phyloP scores from a whole-genome alignment of 2,113 vertebrate genomes.

The Monopterus albus region DNA sequence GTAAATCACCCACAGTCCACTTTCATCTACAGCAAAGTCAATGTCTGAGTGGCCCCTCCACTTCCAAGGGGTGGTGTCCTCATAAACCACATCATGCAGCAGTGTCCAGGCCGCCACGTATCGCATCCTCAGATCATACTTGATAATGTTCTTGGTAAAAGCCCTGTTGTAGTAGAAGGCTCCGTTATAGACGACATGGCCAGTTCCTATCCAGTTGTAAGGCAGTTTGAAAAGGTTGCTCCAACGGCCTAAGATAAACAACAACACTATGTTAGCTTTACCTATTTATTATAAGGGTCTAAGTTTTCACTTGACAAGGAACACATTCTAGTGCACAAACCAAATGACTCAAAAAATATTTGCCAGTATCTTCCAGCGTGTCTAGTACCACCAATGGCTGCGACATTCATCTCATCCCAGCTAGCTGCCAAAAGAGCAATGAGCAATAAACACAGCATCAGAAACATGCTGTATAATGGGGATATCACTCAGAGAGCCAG shows the following conservation, averaged over 20 bases:
- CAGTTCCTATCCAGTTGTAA: constrained; percentile 98
- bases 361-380: no score
- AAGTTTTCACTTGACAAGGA: not conserved
- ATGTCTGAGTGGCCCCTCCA: constrained; percentile 98
- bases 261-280: not conserved
- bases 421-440: no score
- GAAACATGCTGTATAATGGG: no score
- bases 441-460: no score
- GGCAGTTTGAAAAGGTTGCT: constrained; percentile 98
- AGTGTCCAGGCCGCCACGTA: constrained; percentile 93
- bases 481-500: no score
- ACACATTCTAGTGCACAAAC: constrained; percentile 2
- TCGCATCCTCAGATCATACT: constrained; percentile 92
- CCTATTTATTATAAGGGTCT: not conserved
- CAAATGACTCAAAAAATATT: not conserved
- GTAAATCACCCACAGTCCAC: constrained; percentile 98
- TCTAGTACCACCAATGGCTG: no score
- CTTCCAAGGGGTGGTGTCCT: constrained; percentile 96
- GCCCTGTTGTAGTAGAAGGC: constrained; percentile 98
- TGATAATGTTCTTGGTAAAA: constrained; percentile 99
- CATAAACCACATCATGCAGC: constrained; percentile 91
- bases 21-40: constrained; percentile 96
- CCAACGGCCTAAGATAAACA: constrained; percentile 87
- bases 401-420: no score
- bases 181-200: constrained; percentile 94